Base-by-base conservation (phyloP, 2,888 invertebrate species). In the Drosophila villosipedis region DNA sequence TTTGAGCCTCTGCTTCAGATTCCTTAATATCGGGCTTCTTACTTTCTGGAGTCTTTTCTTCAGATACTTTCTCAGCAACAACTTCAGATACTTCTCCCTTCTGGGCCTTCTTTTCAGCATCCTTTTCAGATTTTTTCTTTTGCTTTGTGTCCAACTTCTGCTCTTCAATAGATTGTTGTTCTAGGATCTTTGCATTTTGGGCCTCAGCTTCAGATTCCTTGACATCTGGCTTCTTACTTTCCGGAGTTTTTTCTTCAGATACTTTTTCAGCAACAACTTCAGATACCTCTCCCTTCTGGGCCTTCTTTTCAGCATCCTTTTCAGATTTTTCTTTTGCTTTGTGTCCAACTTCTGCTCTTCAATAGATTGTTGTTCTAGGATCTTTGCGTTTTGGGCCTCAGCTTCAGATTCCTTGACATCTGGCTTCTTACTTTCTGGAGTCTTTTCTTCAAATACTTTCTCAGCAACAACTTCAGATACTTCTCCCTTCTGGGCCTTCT, bases 21-120 rank as follows among this genome's bases (percentile, higher is more conserved):
- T 57, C 35, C 25, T 62, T 50, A 0, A 10, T 28, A 65, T 78
- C 12, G 50, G 54, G 22, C 30, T 54, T 82, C 67, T 25, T 58
- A 19, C 22, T 54, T 25, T 54, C 30, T 0, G 50, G 30, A 7
- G 12, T 6, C 50, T 30, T 19, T 30, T 30, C n/a, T 30, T 30
- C 19, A 30, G 30, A 28, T 30, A 19, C 10, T 19, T 30, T 50
- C 10, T 54, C 25, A 25, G 25, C 35, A 16, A 25, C 9, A 16
- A 54, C 16, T 9, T 54, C 54, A n/a, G 54, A 54, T 35, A 16
- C 10, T 25, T 54, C 35, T 10, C 25, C 35, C 22, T 35, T 25
- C 4, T 25, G 54, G 1, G 25, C 7, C 3, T 25, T 35, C 5
- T 22, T 4, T 22, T 54, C 3, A 25, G 35, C n/a, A 5, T 35